These are phyloP conservation scores for Drosophila cardini DNA, from an alignment of 1,140 invertebrate genomes.

Conservation along the genomic window DNA sequence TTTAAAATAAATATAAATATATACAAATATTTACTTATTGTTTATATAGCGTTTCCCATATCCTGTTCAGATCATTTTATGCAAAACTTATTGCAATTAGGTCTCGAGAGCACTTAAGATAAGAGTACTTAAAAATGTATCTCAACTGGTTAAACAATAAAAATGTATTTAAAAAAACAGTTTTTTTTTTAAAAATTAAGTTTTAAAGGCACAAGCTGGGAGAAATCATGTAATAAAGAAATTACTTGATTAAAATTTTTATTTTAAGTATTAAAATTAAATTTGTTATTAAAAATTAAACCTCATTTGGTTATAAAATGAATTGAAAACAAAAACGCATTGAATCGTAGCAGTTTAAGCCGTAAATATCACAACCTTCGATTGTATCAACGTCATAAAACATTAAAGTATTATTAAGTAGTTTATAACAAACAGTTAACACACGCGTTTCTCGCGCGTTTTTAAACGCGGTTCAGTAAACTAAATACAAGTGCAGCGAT, in stretches of 20 bases:
- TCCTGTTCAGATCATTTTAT: too few species aligned
- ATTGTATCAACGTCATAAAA: slow-evolving; percentile 5
- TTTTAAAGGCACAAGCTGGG: too few species aligned
- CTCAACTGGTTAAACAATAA: slow-evolving; percentile 3
- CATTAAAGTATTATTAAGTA: background rate
- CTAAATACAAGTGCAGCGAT: slow-evolving; percentile 3
- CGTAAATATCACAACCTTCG: slow-evolving; percentile 1
- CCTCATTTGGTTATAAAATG: background rate
- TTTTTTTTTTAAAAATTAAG: too few species aligned
- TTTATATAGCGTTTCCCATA: too few species aligned
- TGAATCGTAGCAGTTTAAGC: slow-evolving; percentile 4
- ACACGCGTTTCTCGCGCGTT: slow-evolving; percentile 21
- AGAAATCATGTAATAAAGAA: too few species aligned
- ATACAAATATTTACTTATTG: too few species aligned
- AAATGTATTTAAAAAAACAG: background rate
- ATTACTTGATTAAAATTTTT: too few species aligned
- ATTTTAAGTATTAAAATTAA: too few species aligned
- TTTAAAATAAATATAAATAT: too few species aligned
- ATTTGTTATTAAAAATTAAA: background rate
- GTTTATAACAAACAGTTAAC: slow-evolving; percentile 10
- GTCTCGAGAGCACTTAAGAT: background rate
- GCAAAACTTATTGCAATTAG: too few species aligned
- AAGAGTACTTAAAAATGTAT: background rate
- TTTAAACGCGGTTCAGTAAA: slow-evolving; percentile 41
- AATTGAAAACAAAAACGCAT: background rate